Percentiles rank a stretch among this genome's conserved stretches.
These are phyloP conservation scores for Eidolon helvum DNA, from an alignment of 2,113 vertebrate species.

Conservation along the genomic window DNA sequence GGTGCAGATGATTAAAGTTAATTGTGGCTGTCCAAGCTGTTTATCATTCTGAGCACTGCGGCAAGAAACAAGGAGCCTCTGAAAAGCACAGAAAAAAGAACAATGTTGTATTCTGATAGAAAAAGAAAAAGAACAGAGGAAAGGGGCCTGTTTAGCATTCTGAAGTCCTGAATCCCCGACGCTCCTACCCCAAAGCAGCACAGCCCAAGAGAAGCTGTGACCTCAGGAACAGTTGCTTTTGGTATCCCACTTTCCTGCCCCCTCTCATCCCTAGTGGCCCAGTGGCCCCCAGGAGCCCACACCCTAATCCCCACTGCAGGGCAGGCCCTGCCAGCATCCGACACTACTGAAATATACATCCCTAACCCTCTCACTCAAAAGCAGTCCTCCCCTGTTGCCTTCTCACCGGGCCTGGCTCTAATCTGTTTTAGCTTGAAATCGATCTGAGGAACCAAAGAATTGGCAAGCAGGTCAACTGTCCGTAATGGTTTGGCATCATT, in stretches of 20 bases:
- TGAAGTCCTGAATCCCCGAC: neutral
- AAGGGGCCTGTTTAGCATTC: neutral
- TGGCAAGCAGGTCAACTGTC: neutral
- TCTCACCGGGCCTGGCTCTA: neutral
- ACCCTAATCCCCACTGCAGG: neutral
- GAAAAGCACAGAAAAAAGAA: neutral
- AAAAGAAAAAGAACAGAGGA: neutral
- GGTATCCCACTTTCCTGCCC: too few species aligned
- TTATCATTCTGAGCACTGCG: neutral
- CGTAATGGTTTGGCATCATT: neutral
- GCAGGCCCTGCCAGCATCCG: neutral
- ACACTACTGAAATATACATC: neutral
- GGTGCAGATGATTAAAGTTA: neutral
- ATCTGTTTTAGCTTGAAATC: neutral
- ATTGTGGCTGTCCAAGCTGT: neutral
- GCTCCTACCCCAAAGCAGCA: neutral
- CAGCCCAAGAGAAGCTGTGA: neutral
- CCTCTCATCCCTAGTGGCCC: neutral
- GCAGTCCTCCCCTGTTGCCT: neutral
- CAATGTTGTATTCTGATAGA: neutral
- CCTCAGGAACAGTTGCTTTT: neutral
- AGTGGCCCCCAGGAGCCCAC: neutral
- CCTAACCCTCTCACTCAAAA: neutral
- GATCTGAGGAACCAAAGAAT: neutral
- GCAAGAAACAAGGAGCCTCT: neutral